These are phyloP conservation scores for Megalops atlanticus DNA, from an alignment of 2,113 vertebrate species.

Conservation along the genomic window DNA sequence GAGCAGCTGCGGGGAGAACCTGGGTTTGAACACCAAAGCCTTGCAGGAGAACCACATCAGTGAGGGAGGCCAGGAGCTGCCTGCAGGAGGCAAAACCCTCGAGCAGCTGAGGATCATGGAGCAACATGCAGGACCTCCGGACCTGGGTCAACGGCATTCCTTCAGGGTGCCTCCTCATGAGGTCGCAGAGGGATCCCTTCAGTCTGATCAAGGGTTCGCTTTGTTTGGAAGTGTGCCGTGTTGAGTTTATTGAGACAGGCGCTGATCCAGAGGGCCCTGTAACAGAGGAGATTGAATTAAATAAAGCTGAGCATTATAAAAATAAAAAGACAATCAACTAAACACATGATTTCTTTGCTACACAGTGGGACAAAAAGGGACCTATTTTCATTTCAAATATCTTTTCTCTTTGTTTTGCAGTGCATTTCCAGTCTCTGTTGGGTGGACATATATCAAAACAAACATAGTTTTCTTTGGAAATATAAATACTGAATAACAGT, in stretches of 20 bases:
- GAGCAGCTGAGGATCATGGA: conserved; percentile 32
- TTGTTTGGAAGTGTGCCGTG: neutral
- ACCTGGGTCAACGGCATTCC: conserved; percentile 37
- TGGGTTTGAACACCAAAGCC: conserved; percentile 43
- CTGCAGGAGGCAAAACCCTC: conserved; percentile 33
- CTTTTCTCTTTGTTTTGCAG: no score
- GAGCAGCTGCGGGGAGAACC: conserved; percentile 15
- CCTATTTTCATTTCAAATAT: neutral
- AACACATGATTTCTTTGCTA: neutral
- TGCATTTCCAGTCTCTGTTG: no score
- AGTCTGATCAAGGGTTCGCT: conserved; percentile 5
- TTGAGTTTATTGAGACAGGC: neutral
- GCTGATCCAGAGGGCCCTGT: neutral
- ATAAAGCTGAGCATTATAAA: neutral
- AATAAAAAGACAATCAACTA: neutral
- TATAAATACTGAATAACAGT: no score
- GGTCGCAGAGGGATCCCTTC: conserved; percentile 14
- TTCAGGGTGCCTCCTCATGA: conserved; percentile 11
- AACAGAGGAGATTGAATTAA: neutral
- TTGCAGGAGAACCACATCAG: conserved; percentile 29
- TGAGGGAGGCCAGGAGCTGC: conserved; percentile 45
- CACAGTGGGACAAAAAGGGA: neutral
- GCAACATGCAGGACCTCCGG: conserved; percentile 30
- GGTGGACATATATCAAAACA: no score
- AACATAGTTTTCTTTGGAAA: no score